A percentile compares a stretch with the other conserved stretches of the same genome.
Evolutionary conservation across 2,888 invertebrate species (phyloP).

Genomic region (Taenaris catops): DNA sequence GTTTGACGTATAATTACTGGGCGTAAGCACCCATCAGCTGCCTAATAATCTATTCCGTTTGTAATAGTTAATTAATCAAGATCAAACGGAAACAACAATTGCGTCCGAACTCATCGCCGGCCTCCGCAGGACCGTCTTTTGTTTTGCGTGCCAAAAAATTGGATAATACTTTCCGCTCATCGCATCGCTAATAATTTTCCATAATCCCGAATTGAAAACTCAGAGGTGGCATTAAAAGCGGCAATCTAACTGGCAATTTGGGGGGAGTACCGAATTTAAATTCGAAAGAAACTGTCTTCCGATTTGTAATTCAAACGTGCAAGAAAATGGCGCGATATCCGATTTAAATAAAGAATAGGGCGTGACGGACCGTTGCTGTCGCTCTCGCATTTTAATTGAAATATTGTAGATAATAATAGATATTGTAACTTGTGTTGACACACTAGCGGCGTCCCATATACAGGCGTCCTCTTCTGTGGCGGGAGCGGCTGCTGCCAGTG

Average conservation of each 20-base stretch:
- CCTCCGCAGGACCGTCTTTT: slow-evolving; percentile 28
- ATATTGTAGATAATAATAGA: too few species aligned
- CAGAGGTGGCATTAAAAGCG: slow-evolving; percentile 61
- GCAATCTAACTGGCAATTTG: slow-evolving; percentile 72
- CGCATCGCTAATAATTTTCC: slow-evolving; percentile 35
- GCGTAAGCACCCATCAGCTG: slow-evolving; percentile 36
- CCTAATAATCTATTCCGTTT: slow-evolving; percentile 68
- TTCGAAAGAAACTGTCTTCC: slow-evolving; percentile 63
- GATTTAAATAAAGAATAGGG: slow-evolving; percentile 60
- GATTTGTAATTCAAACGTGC: slow-evolving; percentile 75
- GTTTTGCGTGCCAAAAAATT: slow-evolving; percentile 27
- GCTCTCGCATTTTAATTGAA: too few species aligned
- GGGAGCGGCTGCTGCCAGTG: too few species aligned
- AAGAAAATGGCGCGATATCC: slow-evolving; percentile 59
- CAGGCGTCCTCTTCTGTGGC: too few species aligned
- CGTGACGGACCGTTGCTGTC: slow-evolving; percentile 17
- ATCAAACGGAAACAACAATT: slow-evolving; percentile 61
- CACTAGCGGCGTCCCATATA: too few species aligned
- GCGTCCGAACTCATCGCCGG: slow-evolving; percentile 38
- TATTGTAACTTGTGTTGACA: too few species aligned
- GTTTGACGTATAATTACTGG: slow-evolving; percentile 45
- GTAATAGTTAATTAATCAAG: slow-evolving; percentile 68
- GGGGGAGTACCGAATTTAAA: slow-evolving; percentile 59
- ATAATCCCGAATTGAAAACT: slow-evolving; percentile 54
- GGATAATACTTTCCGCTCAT: slow-evolving; percentile 28